Evolutionary conservation across 2,888 invertebrate species (phyloP), one percentile per base, ranked within the genome.

Genomic region (Magallana nippona): DNA sequence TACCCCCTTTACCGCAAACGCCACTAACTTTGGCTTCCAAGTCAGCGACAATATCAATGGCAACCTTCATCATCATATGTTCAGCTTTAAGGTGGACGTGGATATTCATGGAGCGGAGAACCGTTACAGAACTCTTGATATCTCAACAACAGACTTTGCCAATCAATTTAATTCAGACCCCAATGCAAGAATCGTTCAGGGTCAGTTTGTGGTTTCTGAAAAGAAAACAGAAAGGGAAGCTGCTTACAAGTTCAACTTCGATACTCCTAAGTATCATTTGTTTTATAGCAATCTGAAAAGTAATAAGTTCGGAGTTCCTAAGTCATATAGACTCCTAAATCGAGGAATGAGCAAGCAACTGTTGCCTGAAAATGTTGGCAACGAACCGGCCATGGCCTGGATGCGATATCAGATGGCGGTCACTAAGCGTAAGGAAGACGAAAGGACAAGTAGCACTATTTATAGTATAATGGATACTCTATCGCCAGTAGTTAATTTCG

Each of bases 51-150:
- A 90, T 57, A 85, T 91, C 27, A 84, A 81, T 11, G 92, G 90
- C 10, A 91, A 90, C 77, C 79, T 93, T 13, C 93, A 93, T 63
- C 90, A 90, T 17, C 92, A 93, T 84, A 83, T 92, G 87, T 91
- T 91, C 63, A 85, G 90, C 86, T 91, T 90, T 81, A 92, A 92
- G 82, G 91, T 86, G 0, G 91, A 91, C 83, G 32, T 92, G 44
- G 91, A 92, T 82, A 88, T 93, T 13, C 86, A 88, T 44, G 93
- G 92, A 27, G 88, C 88, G 0, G 83, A 86, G 62, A 93, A 93
- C 84, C 85, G 93, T 55, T 92, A 91, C 81, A 91, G 91, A 82
- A 92, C 91, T 0, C 82, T 92, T 56, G 90, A 92, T 84, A 91
- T 92, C n/a, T 79, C 83, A 2, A 82, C 88, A 15, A 86, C 84